Evolutionary conservation across 2,797 vertebrate genomes (phyloP).

Genomic region (Lophotriccus pileatus): DNA sequence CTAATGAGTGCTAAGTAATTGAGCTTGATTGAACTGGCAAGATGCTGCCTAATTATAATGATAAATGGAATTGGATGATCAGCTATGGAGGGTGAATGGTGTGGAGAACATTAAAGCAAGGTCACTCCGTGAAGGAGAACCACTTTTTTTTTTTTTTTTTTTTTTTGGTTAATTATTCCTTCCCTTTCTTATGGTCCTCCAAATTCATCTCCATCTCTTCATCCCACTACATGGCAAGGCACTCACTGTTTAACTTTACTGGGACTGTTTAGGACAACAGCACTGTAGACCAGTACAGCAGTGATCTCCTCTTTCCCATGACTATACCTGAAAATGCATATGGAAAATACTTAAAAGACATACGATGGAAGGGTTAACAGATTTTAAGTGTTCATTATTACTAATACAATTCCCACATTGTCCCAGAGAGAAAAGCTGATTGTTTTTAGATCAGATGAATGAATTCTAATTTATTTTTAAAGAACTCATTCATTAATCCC

Average conservation of each 20-base stretch:
- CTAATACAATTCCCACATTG: not conserved
- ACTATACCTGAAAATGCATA: not conserved
- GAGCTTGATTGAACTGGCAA: conserved; percentile 87
- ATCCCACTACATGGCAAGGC: not conserved
- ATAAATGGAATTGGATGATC: conserved; percentile 85
- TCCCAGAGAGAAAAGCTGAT: not conserved
- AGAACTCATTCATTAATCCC: not conserved
- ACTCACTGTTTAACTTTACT: not conserved
- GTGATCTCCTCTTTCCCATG: not conserved
- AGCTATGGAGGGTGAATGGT: conserved; percentile 78
- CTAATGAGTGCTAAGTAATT: conserved; percentile 87
- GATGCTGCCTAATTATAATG: conserved; percentile 87
- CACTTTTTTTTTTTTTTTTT: not conserved
- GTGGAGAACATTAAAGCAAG: conserved; percentile 77
- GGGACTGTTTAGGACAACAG: not conserved
- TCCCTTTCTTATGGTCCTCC: not conserved
- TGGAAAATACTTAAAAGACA: not conserved
- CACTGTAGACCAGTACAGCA: not conserved
- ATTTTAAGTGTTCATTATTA: not conserved
- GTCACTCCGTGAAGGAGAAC: conserved; percentile 69
- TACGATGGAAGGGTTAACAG: not conserved
- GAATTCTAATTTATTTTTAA: not conserved
- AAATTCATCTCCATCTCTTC: conserved; percentile 5
- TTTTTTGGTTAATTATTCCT: not conserved
- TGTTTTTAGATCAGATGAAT: not conserved